Evolutionary conservation across 2,113 vertebrate species (phyloP).

Genomic region (Hassar affinis): DNA sequence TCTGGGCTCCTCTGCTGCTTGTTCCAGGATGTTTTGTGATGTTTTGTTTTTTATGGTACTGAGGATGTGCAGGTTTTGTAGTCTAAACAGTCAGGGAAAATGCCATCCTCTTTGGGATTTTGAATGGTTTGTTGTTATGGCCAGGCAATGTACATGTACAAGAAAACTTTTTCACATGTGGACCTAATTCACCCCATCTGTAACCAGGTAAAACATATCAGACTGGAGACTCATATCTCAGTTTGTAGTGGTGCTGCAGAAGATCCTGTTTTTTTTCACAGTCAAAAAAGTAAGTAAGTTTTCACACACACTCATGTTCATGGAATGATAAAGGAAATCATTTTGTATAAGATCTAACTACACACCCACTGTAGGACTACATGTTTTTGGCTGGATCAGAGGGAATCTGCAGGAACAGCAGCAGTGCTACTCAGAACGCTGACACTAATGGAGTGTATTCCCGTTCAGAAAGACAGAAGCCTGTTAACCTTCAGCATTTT

Average conservation of each 20-base stretch:
- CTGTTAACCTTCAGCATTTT: neutral
- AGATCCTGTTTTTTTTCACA: neutral
- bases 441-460: neutral
- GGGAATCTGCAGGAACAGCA: neutral
- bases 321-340: neutral
- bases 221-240: neutral
- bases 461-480: neutral
- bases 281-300: neutral
- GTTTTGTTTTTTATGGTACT: slow-evolving; percentile 38
- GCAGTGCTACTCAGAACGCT: neutral
- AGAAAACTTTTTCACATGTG: too few relatives aligned
- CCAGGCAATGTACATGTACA: neutral
- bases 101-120: neutral
- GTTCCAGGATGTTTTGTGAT: slow-evolving; percentile 23
- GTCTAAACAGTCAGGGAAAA: slow-evolving; percentile 6
- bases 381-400: neutral
- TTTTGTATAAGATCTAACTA: neutral
- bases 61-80: slow-evolving; percentile 4
- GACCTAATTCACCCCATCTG: neutral
- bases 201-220: neutral
- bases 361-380: neutral
- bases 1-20: neutral
- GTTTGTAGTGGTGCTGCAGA: slow-evolving; percentile 9
- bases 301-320: neutral
- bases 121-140: neutral